Conservation (phyloP, 2,888 invertebrate species). For the Habrosyne pyritoides region DNA sequence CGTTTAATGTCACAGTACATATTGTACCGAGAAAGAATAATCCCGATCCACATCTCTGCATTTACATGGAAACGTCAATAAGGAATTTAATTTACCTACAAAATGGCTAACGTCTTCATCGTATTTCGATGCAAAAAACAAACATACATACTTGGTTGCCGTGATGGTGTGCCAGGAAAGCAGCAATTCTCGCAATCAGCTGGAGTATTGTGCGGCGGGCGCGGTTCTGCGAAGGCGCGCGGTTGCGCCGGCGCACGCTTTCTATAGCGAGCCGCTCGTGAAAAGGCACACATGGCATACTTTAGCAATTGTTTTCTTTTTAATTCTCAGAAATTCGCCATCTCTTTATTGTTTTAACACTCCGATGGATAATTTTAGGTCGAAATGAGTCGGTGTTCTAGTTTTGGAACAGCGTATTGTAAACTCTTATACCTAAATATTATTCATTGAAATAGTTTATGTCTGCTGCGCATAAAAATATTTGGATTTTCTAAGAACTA, state of each 20-base stretch:
- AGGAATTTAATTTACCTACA: conserved; percentile 10
- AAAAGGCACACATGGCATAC: conserved; percentile 14
- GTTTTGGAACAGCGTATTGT: background rate
- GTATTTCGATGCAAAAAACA: conserved; percentile 33
- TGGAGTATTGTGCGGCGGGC: conserved; percentile 23
- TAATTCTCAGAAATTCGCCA: conserved; percentile 1
- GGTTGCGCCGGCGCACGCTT: conserved; percentile 23
- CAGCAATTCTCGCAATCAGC: conserved; percentile 28
- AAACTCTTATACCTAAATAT: background rate
- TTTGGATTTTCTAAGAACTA: background rate
- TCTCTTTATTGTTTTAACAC: conserved; percentile 3
- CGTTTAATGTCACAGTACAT: background rate
- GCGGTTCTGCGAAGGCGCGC: conserved; percentile 21
- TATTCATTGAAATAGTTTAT: background rate
- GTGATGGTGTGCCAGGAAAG: conserved; percentile 29
- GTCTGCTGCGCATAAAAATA: background rate
- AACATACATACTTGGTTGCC: conserved; percentile 16
- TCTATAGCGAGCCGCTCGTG: conserved; percentile 15
- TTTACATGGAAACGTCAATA: conserved; percentile 8
- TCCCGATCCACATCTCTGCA: conserved; percentile 1
- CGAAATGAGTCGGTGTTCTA: background rate
- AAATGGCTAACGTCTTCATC: conserved; percentile 36
- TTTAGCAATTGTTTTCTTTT: conserved; percentile 4
- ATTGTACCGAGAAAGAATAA: background rate
- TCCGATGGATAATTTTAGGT: background rate